Conservation (phyloP, 1,140 invertebrate genomes). For the Spodoptera litura region DNA sequence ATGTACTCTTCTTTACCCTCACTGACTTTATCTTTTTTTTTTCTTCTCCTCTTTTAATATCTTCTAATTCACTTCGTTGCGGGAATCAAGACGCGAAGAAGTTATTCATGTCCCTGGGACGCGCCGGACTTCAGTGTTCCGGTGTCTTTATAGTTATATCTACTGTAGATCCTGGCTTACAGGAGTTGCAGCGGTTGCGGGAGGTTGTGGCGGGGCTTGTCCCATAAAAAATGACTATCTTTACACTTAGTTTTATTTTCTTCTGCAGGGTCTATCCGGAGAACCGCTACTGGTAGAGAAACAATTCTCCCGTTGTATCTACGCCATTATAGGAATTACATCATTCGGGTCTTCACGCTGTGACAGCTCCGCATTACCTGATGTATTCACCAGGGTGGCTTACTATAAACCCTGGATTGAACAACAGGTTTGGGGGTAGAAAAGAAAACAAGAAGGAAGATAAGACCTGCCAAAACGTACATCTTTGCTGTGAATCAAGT, state of each 20-base stretch:
- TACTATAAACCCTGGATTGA: conserved; percentile 18
- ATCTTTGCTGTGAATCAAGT: neutral
- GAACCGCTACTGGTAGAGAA: neutral
- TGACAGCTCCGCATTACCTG: neutral
- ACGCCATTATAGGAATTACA: conserved; percentile 4
- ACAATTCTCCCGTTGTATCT: conserved; percentile 5
- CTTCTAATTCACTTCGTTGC: too few species aligned
- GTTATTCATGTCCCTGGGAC: too few species aligned
- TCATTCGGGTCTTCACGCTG: neutral
- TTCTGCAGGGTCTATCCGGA: conserved; percentile 2
- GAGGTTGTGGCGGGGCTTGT: too few species aligned
- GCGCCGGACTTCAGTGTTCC: too few species aligned
- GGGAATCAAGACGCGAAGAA: too few species aligned
- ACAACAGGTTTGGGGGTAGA: neutral
- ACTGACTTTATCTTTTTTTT: too few species aligned
- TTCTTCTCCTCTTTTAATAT: too few species aligned
- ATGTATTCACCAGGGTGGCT: conserved; percentile 17
- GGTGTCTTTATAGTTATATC: too few species aligned
- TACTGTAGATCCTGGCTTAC: too few species aligned
- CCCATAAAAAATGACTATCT: too few species aligned
- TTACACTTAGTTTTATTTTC: neutral
- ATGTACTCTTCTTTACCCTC: too few species aligned
- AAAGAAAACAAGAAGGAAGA: neutral
- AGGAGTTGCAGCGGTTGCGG: too few species aligned
- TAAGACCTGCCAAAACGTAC: neutral